phyloP scores from a whole-genome alignment of 2,113 vertebrate species.

The Pycnonotus jocosus region DNA sequence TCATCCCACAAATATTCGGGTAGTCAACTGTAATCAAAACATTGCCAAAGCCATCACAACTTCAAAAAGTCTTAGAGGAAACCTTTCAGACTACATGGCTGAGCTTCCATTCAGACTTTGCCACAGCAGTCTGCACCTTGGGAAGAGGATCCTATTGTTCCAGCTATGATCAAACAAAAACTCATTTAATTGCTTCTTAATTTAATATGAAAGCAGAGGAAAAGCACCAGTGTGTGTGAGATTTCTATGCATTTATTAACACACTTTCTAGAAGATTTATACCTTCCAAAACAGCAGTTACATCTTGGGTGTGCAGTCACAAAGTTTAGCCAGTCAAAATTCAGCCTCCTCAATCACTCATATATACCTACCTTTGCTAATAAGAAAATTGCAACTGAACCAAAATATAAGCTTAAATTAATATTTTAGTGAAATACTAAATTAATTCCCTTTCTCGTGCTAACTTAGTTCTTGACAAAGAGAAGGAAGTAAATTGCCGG shows the following conservation, averaged over 20 bases:
- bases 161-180: background rate
- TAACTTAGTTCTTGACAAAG: background rate
- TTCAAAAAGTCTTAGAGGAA: background rate
- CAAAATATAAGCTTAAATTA: background rate
- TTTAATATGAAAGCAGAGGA: background rate
- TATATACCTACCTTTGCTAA: background rate
- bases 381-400: background rate
- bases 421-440: background rate
- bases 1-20: background rate
- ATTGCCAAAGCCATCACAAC: background rate
- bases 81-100: background rate
- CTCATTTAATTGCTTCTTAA: background rate
- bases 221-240: background rate
- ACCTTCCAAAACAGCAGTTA: background rate
- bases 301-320: background rate
- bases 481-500: background rate
- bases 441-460: background rate
- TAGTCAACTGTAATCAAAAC: background rate
- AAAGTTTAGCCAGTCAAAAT: background rate
- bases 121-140: background rate
- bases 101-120: background rate
- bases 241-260: background rate
- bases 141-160: background rate
- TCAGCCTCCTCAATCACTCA: background rate
- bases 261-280: background rate